phyloP scores from a whole-genome alignment of 2,888 invertebrate species.

The Pheosia gnoma region DNA sequence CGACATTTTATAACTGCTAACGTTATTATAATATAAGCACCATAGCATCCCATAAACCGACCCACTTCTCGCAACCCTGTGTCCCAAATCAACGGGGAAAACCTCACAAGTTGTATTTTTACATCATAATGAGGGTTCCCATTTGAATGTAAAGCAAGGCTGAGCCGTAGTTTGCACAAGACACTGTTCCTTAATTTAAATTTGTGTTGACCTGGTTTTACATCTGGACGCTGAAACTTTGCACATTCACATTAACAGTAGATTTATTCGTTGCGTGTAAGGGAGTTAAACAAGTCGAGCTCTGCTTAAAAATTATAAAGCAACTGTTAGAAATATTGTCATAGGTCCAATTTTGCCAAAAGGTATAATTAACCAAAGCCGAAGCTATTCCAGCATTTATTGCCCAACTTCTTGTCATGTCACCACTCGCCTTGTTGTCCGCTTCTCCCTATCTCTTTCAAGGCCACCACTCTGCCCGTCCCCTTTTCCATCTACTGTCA shows the following conservation, averaged over 20 bases:
- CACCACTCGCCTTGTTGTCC: no score
- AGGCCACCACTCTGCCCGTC: no score
- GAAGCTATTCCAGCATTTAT: no score
- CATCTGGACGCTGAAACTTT: constrained; percentile 23
- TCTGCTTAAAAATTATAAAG: no score
- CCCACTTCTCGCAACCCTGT: constrained; percentile 11
- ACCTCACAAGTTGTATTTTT: constrained; percentile 47
- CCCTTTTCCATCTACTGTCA: no score
- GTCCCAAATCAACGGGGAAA: constrained; percentile 31
- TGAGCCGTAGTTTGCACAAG: constrained; percentile 38
- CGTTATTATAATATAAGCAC: neutral
- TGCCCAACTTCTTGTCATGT: no score
- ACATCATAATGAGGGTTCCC: constrained; percentile 48
- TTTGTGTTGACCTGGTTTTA: constrained; percentile 43
- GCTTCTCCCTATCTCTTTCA: no score
- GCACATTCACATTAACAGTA: constrained; percentile 12
- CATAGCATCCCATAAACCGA: neutral
- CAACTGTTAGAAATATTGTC: no score
- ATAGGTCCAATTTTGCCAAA: no score
- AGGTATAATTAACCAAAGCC: no score
- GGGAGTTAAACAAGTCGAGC: no score
- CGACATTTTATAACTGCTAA: neutral
- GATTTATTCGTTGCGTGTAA: constrained; percentile 12
- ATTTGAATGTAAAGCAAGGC: constrained; percentile 43
- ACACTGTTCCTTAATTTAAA: constrained; percentile 43